Percentiles rank a stretch among this genome's conserved stretches.
phyloP scores from a whole-genome alignment of 2,888 invertebrate genomes.

The Pseudococcus longispinus region DNA sequence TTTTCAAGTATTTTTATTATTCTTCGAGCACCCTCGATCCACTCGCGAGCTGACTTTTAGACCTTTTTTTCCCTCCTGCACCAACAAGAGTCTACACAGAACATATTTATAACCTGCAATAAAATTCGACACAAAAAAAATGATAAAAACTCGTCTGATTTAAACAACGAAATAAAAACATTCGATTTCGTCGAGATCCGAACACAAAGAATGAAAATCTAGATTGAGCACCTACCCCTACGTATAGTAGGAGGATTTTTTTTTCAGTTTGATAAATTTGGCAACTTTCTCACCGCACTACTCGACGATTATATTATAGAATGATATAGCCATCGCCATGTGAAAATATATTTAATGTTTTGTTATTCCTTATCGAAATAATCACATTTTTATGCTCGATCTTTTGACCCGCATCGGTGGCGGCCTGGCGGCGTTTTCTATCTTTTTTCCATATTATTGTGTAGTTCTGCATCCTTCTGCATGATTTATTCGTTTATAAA shows the following conservation, averaged over 20 bases:
- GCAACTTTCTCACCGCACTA: background rate
- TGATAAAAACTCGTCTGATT: background rate
- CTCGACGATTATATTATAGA: background rate
- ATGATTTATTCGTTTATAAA: slow-evolving; percentile 28
- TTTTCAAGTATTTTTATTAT: background rate
- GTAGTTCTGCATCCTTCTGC: slow-evolving; percentile 11
- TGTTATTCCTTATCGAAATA: background rate
- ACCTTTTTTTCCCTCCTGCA: background rate
- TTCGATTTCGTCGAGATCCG: background rate
- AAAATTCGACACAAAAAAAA: background rate
- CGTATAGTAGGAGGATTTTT: background rate
- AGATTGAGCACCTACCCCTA: background rate
- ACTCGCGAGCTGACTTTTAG: background rate
- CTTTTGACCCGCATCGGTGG: background rate
- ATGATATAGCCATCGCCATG: background rate
- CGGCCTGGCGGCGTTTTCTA: background rate
- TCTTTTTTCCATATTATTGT: background rate
- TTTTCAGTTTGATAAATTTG: background rate
- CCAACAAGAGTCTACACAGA: background rate
- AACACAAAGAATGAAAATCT: background rate
- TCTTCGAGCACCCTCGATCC: background rate
- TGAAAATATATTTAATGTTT: background rate
- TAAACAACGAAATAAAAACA: background rate
- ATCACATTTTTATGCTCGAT: background rate
- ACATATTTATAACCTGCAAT: background rate